These are phyloP conservation scores for Julus scandinavius DNA, from an alignment of 2,888 invertebrate genomes.

Conservation along the genomic window DNA sequence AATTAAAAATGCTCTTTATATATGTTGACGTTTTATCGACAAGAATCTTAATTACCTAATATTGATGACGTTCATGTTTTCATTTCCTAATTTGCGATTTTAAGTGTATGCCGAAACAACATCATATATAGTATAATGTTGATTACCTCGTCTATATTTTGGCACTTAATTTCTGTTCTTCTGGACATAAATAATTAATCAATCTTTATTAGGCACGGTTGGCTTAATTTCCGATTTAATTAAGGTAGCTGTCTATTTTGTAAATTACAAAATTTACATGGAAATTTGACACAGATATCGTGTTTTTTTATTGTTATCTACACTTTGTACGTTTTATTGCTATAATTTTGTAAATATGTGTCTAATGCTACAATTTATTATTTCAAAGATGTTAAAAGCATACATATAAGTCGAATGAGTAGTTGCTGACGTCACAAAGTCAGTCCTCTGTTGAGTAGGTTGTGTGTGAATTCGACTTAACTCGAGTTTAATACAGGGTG, in stretches of 20 bases:
- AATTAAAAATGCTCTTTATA: neutral
- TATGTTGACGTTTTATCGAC: neutral
- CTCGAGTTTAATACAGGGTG: no score
- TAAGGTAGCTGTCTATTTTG: neutral
- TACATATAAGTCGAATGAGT: no score
- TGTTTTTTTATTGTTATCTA: no score
- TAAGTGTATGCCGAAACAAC: neutral
- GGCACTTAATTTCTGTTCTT: neutral
- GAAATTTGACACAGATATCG: neutral
- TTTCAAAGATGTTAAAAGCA: no score
- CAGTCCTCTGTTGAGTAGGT: no score
- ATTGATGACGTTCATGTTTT: neutral
- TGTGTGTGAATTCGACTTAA: no score
- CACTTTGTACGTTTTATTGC: no score
- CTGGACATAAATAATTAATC: neutral
- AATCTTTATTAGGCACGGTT: slow-evolving; percentile 1
- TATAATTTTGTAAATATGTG: no score
- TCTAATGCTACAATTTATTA: no score
- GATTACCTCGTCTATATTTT: neutral
- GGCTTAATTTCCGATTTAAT: neutral
- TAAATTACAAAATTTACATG: neutral
- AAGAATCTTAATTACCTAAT: neutral
- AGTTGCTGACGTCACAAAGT: no score
- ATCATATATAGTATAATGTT: neutral
- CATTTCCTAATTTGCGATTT: neutral